Conservation (phyloP, 2,888 invertebrate species). For the Lymantria monacha region DNA sequence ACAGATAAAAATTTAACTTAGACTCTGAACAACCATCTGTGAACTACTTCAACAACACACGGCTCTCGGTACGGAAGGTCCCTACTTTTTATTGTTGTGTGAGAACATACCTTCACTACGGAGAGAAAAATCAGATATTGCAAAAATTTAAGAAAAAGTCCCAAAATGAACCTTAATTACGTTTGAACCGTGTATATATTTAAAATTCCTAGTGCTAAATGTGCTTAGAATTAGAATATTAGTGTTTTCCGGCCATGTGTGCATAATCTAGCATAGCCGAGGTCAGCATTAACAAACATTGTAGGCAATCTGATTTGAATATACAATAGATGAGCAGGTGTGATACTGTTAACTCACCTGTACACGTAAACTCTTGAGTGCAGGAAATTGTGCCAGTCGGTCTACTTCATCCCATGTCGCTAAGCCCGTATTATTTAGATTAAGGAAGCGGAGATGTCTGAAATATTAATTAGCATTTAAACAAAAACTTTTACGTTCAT, state of each 20-base stretch:
- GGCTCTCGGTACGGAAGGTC: too few species aligned
- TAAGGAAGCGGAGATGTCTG: constrained; percentile 88
- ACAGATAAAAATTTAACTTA: too few species aligned
- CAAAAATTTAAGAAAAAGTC: too few species aligned
- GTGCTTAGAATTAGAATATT: constrained; percentile 18
- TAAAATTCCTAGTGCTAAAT: constrained; percentile 14
- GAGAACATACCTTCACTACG: too few species aligned
- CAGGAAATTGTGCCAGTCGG: constrained; percentile 90
- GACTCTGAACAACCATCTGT: too few species aligned
- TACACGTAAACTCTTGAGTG: constrained; percentile 91
- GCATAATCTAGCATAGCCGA: constrained; percentile 30
- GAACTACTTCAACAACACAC: too few species aligned
- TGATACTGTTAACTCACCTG: constrained; percentile 78
- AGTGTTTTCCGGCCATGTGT: constrained; percentile 42
- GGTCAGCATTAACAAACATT: constrained; percentile 40
- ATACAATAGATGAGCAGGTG: constrained; percentile 17
- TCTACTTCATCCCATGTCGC: constrained; percentile 95
- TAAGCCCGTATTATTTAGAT: constrained; percentile 92
- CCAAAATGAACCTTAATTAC: constrained; percentile 4
- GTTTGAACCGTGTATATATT: constrained; percentile 8
- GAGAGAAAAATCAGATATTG: too few species aligned
- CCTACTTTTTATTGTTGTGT: too few species aligned
- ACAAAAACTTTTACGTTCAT: too few species aligned
- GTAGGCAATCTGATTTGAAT: constrained; percentile 16
- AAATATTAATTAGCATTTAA: constrained; percentile 43